Percentiles rank a stretch among this genome's conserved stretches.
Evolutionary conservation across 2,888 invertebrate genomes (phyloP).

Genomic region (Mayetiola destructor): DNA sequence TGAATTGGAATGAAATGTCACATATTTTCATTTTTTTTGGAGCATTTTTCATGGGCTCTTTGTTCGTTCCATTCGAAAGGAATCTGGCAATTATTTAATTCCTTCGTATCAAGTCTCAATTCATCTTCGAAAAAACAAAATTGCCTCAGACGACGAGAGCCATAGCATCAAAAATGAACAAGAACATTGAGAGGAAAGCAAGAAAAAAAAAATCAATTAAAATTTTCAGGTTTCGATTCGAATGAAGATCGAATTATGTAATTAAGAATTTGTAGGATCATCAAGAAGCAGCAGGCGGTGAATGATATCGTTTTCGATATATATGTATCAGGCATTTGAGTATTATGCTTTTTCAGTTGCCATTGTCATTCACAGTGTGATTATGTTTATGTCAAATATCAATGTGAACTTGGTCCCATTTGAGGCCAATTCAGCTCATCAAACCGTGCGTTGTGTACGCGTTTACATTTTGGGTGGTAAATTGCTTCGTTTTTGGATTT

Average conservation of each 20-base stretch:
- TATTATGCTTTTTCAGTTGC: background rate
- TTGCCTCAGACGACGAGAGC: too few relatives aligned
- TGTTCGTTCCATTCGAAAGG: too few relatives aligned
- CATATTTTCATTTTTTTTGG: constrained; percentile 1
- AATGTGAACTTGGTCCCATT: too few relatives aligned
- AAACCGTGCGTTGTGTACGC: too few relatives aligned
- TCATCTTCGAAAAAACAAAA: too few relatives aligned
- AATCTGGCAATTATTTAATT: too few relatives aligned
- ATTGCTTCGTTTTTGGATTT: too few relatives aligned
- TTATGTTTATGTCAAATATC: too few relatives aligned
- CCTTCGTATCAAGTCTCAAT: too few relatives aligned
- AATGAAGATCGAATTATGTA: constrained; percentile 3
- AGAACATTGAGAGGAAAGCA: background rate
- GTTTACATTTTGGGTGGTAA: too few relatives aligned
- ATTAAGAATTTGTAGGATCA: constrained; percentile 2
- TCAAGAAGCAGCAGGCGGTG: background rate
- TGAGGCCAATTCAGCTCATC: too few relatives aligned
- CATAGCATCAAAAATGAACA: too few relatives aligned
- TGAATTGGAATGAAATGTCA: background rate
- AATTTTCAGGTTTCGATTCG: background rate
- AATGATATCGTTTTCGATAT: background rate
- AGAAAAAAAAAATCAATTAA: constrained; percentile 12
- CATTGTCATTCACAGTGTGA: background rate
- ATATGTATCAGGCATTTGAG: background rate
- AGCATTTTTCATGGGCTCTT: background rate